Percentiles rank a stretch among this genome's conserved stretches.
Evolutionary conservation across 2,113 vertebrate genomes (phyloP).

Genomic region (Epinephelus fuscoguttatus): DNA sequence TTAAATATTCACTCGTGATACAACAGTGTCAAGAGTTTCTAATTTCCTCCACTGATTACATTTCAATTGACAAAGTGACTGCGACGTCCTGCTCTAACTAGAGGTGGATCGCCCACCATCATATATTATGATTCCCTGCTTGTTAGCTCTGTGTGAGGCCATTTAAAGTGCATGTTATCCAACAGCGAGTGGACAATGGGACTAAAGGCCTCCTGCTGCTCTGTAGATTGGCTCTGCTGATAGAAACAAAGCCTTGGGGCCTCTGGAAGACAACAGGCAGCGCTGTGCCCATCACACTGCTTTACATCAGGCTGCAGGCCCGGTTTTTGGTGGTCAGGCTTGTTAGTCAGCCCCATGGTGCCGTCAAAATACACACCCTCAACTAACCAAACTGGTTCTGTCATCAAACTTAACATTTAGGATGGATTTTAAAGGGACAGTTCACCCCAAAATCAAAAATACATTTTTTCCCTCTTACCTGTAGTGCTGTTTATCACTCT

Average conservation of each 20-base stretch:
- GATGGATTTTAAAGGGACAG: background rate
- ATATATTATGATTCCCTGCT: background rate
- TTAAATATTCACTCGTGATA: background rate
- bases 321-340: background rate
- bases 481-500: too few relatives aligned
- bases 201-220: slow-evolving; percentile 47
- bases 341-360: slow-evolving; percentile 3
- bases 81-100: background rate
- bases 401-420: background rate
- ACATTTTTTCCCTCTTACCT: too few relatives aligned
- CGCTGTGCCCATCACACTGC: background rate
- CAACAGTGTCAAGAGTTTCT: slow-evolving; percentile 7
- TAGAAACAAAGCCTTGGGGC: slow-evolving; percentile 55
- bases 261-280: slow-evolving; percentile 65
- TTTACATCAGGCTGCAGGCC: slow-evolving; percentile 1
- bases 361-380: background rate
- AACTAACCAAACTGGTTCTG: background rate
- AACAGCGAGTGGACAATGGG: slow-evolving; percentile 37
- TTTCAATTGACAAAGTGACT: background rate
- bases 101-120: background rate
- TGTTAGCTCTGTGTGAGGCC: slow-evolving; percentile 17
- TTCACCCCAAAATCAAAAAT: background rate
- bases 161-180: slow-evolving; percentile 44
- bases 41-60: background rate
- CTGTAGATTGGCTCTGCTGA: slow-evolving; percentile 48